These are phyloP conservation scores for Zosterops lateralis DNA, from an alignment of 2,113 vertebrate species.

Conservation along the genomic window DNA sequence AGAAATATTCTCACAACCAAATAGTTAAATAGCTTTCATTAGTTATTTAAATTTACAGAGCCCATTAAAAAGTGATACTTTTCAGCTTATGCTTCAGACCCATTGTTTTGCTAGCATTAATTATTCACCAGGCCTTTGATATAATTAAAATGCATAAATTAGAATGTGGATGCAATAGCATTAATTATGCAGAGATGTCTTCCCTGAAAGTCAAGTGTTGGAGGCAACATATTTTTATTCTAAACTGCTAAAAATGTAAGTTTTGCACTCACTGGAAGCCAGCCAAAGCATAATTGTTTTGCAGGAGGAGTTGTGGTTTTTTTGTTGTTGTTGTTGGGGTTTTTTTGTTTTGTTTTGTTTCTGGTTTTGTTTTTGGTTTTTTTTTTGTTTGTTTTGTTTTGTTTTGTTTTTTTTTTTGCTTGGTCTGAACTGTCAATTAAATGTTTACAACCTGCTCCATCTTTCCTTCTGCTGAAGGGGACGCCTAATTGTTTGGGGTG, in stretches of 20 bases:
- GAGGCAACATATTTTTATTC: background rate
- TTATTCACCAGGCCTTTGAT: slow-evolving; percentile 31
- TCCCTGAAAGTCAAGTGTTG: background rate
- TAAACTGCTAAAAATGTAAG: slow-evolving; percentile 11
- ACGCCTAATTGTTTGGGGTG: background rate
- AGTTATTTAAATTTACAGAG: slow-evolving; percentile 34
- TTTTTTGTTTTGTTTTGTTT: background rate
- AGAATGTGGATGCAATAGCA: slow-evolving; percentile 16
- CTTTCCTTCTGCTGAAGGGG: slow-evolving; percentile 10
- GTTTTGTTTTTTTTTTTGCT: background rate
- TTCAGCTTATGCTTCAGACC: slow-evolving; percentile 26
- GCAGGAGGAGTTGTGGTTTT: background rate
- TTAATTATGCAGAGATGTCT: slow-evolving; percentile 41
- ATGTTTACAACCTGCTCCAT: slow-evolving; percentile 27
- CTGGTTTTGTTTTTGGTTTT: background rate
- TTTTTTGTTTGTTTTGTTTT: background rate
- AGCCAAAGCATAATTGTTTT: background rate
- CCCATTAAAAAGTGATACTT: slow-evolving; percentile 40
- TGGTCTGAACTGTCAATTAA: slow-evolving; percentile 19
- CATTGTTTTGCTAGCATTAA: slow-evolving; percentile 45
- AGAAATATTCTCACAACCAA: slow-evolving; percentile 14
- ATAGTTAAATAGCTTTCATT: slow-evolving; percentile 46
- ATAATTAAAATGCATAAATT: slow-evolving; percentile 63
- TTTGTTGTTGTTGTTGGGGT: background rate
- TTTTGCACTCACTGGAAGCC: background rate